Conservation (phyloP, 2,888 invertebrate species). For the Scelioninae gen. 2 region DNA sequence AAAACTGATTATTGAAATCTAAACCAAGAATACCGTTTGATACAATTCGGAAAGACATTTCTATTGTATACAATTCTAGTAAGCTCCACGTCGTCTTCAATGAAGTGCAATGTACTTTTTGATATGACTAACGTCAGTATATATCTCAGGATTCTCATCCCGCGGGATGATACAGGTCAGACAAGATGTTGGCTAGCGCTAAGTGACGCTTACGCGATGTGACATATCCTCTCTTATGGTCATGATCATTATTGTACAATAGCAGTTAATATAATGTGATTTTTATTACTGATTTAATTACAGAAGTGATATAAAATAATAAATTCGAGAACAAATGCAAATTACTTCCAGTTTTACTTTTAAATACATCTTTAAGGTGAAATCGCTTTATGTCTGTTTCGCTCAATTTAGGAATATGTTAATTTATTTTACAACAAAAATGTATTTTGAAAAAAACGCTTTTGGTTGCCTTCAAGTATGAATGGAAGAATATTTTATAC, state of each 20-base stretch:
- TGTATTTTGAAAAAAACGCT: too few species aligned
- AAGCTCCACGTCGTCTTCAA: constrained; percentile 71
- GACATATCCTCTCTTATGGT: constrained; percentile 61
- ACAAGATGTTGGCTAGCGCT: constrained; percentile 62
- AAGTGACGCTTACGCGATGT: constrained; percentile 65
- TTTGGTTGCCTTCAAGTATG: too few species aligned
- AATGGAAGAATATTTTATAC: too few species aligned
- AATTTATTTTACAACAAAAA: too few species aligned
- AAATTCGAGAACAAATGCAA: too few species aligned
- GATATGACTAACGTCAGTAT: constrained; percentile 71
- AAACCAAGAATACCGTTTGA: constrained; percentile 18
- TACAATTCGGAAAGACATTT: constrained; percentile 31
- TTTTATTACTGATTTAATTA: constrained; percentile 63
- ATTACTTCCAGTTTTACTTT: too few species aligned
- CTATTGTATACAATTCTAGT: constrained; percentile 52
- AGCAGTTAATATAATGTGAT: constrained; percentile 61
- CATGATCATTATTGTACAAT: constrained; percentile 54
- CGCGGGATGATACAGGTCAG: constrained; percentile 67
- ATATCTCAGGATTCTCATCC: constrained; percentile 70
- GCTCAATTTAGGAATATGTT: too few species aligned
- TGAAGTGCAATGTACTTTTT: constrained; percentile 67
- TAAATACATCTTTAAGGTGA: too few species aligned
- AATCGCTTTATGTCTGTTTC: too few species aligned
- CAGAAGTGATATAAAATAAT: too few species aligned
- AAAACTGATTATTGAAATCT: constrained; percentile 16